Conservation (phyloP, 2,888 invertebrate genomes). For the Drosophila recens region DNA sequence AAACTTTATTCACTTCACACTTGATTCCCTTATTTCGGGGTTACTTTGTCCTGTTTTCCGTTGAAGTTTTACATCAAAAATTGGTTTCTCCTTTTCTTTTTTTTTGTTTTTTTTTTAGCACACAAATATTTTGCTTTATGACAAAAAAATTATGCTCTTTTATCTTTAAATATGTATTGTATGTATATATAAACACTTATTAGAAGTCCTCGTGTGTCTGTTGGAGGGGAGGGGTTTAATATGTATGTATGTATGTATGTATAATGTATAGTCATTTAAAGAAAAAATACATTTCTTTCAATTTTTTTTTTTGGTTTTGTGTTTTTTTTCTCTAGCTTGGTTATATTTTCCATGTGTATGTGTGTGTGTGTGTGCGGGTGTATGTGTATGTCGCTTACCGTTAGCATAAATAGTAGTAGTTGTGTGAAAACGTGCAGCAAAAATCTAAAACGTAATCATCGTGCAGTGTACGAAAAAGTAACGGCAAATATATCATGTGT, state of each 20-base stretch:
- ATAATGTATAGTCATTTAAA: slow-evolving; percentile 27
- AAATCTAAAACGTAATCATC: slow-evolving; percentile 61
- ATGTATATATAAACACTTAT: slow-evolving; percentile 73
- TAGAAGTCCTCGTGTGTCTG: slow-evolving; percentile 57
- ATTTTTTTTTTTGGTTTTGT: slow-evolving; percentile 6
- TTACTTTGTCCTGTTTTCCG: slow-evolving; percentile 44
- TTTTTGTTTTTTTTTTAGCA: slow-evolving; percentile 34
- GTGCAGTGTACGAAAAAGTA: slow-evolving; percentile 64
- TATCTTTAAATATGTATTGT: slow-evolving; percentile 50
- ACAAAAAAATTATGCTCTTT: slow-evolving; percentile 72
- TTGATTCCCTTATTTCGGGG: slow-evolving; percentile 25
- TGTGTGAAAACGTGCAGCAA: slow-evolving; percentile 74
- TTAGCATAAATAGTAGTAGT: slow-evolving; percentile 72
- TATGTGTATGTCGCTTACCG: slow-evolving; percentile 49
- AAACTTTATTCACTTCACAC: slow-evolving; percentile 29
- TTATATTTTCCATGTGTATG: slow-evolving; percentile 20
- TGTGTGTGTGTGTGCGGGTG: no score
- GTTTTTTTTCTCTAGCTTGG: slow-evolving; percentile 14
- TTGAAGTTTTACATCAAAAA: slow-evolving; percentile 70
- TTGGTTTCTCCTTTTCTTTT: slow-evolving; percentile 34
- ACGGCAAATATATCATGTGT: slow-evolving; percentile 33
- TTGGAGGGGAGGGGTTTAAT: slow-evolving; percentile 33
- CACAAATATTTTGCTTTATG: slow-evolving; percentile 69
- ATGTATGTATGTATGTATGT: slow-evolving; percentile 31
- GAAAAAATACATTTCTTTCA: slow-evolving; percentile 32